Evolutionary conservation across 2,113 vertebrate genomes (phyloP), one percentile per base, ranked within the genome.

Genomic region (Protomyctophum bolini): DNA sequence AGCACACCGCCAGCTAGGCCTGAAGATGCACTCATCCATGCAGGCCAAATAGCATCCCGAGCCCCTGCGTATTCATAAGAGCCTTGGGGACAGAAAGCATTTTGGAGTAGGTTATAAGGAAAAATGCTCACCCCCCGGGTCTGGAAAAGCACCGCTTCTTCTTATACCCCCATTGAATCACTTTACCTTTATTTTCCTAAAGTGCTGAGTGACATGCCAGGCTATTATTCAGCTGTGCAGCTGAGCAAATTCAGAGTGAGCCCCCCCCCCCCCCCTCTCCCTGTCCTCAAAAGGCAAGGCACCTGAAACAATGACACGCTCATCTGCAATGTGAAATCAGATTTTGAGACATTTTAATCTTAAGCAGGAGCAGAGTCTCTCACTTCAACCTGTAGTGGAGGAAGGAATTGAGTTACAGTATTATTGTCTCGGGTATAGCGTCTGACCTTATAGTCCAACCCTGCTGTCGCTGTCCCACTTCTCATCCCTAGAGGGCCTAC

Each of bases 301-400:
- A 91, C 86, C 88, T 86, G 75, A 86, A 92, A 93, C 90, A 91
- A 92, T 93, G 91, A 92, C 91, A 88, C 77, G 67, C 84, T 92
- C 91, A 92, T 92, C 90, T 89, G 78, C 76, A 64, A 86, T 75
- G 76, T 88, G 86, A 86, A 90, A 91, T 91, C 84, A 90, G 87
- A 77, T 90, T 21, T 90, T 81, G n/a, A 86, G 83, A 78, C 69
- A 83, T 41, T 90, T 89, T 90, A 88, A 91, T 89, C 81, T 76
- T 71, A 72, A 41, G 33, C 33, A 68, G 70, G 74, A 81, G 76
- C 73, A 82, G 86, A 87, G 83, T 80, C 81, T 78, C 84, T 58
- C 47, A 70, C 81, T 84, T 88, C 85, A 87, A 77, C 80, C 84
- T 29, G 66, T 84, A 69, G 72, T 62, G 76, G 69, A 79, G 68